Percentiles rank a stretch among this genome's conserved stretches.
Conservation (phyloP, 2,113 vertebrate species). For the Daphoenositta chrysoptera region DNA sequence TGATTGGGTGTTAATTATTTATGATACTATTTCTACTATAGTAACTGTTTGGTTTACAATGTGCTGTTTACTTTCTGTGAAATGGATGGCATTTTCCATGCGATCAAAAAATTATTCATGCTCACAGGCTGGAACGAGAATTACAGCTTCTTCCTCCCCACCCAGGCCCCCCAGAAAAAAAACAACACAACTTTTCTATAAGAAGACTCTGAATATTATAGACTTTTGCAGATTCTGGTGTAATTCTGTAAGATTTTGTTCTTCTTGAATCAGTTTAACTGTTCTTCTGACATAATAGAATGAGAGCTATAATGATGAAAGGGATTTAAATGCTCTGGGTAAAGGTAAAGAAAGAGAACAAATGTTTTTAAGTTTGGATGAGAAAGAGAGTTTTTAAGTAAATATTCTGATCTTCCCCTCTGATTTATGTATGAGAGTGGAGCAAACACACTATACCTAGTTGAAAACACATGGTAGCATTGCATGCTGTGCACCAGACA, state of each 20-base stretch:
- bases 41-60: background rate
- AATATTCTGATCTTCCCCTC: background rate
- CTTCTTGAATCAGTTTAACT: background rate
- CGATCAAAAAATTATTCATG: background rate
- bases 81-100: background rate
- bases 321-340: no score
- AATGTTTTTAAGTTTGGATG: background rate
- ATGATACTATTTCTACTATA: background rate
- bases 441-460: background rate
- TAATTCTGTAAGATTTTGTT: background rate
- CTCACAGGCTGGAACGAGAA: background rate
- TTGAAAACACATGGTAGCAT: background rate
- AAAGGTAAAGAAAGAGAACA: background rate
- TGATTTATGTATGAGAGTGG: background rate
- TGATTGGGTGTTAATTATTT: background rate
- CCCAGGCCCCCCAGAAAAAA: fast-evolving
- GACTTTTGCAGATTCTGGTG: background rate
- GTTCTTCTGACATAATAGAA: background rate
- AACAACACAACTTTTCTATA: background rate
- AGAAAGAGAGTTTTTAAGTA: background rate
- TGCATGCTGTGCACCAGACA: no score
- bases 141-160: fast-evolving
- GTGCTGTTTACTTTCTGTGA: background rate
- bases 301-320: background rate
- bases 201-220: background rate